A percentile compares a stretch with the other conserved stretches of the same genome.
Conservation (phyloP, 1,140 invertebrate species). For the Contarinia nasturtii region DNA sequence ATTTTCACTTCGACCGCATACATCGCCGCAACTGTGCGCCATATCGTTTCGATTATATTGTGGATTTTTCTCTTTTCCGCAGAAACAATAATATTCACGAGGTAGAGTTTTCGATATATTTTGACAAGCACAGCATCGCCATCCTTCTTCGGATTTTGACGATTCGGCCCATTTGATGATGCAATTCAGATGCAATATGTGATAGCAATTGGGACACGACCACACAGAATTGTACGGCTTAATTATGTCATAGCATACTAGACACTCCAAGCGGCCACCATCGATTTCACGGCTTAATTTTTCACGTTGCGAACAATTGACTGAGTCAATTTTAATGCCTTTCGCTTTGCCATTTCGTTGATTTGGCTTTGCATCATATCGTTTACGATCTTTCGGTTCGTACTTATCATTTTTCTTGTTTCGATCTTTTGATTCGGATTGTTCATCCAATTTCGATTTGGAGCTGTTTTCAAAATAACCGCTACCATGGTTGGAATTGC, state of each 20-base stretch:
- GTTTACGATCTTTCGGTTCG: neutral
- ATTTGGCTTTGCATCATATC: neutral
- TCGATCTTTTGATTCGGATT: neutral
- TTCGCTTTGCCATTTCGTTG: too few relatives aligned
- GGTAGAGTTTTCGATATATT: conserved; percentile 47
- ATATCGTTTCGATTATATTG: conserved; percentile 50
- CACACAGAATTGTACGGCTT: conserved; percentile 62
- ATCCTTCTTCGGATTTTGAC: conserved; percentile 55
- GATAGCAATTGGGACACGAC: conserved; percentile 78
- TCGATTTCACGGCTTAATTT: conserved; percentile 62
- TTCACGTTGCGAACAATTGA: conserved; percentile 40
- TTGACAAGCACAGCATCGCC: conserved; percentile 87
- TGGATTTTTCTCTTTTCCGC: conserved; percentile 54
- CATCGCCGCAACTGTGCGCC: conserved; percentile 77
- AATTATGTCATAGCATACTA: conserved; percentile 80
- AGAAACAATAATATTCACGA: conserved; percentile 62
- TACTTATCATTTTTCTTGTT: neutral
- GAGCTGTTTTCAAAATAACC: neutral
- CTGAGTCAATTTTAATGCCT: neutral
- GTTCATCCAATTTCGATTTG: neutral
- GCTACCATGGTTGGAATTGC: neutral
- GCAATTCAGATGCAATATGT: conserved; percentile 78
- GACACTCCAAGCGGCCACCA: conserved; percentile 62
- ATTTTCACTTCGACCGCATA: conserved; percentile 46
- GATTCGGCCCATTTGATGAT: conserved; percentile 78